phyloP scores from a whole-genome alignment of 2,113 vertebrate genomes.

The Lasiurus cinereus region DNA sequence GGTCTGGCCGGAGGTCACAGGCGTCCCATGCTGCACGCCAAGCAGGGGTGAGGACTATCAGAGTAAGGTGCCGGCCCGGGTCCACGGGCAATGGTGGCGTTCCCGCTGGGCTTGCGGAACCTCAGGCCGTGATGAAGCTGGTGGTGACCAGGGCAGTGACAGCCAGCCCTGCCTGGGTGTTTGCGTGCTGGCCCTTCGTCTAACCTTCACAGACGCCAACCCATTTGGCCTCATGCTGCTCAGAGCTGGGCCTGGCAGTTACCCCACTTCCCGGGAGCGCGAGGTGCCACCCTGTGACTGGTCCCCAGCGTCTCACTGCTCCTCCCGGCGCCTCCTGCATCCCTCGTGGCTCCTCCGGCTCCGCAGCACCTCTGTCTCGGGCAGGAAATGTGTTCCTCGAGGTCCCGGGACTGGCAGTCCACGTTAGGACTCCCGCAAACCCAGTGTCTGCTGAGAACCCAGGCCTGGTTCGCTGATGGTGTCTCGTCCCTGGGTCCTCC shows the following conservation, averaged over 20 bases:
- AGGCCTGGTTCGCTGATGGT: rapidly evolving
- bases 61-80: rapidly evolving
- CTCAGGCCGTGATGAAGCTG: neutral
- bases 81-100: neutral
- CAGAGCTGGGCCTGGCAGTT: rapidly evolving
- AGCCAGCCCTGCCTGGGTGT: rapidly evolving
- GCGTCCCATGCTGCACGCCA: rapidly evolving
- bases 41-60: neutral
- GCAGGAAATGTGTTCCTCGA: rapidly evolving
- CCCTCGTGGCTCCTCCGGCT: neutral
- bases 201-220: rapidly evolving
- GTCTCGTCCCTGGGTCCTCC: neutral
- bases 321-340: neutral
- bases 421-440: neutral
- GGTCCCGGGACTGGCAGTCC: neutral
- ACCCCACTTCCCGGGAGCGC: neutral
- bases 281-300: neutral
- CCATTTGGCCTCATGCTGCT: rapidly evolving
- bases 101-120: neutral
- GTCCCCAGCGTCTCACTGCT: neutral
- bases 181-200: neutral
- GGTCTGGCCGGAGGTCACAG: neutral
- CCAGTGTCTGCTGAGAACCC: neutral
- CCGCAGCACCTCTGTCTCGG: neutral
- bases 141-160: neutral